These are phyloP conservation scores for Balanococcus diminutus DNA, from an alignment of 2,888 invertebrate species.

Conservation along the genomic window DNA sequence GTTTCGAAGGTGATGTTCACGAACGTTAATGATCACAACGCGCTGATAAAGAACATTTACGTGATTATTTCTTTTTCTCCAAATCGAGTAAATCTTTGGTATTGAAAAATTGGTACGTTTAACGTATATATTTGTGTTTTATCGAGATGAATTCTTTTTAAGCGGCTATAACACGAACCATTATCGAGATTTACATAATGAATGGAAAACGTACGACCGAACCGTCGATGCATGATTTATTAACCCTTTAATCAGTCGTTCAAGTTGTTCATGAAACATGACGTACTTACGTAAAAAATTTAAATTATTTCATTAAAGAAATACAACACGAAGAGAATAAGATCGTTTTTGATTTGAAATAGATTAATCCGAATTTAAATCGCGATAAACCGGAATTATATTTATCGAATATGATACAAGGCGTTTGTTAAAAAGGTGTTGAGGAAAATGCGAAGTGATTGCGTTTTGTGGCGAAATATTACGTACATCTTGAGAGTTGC, in stretches of 20 bases:
- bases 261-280: neutral
- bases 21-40: too few relatives aligned
- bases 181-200: neutral
- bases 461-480: neutral
- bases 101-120: neutral
- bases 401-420: neutral
- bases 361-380: neutral
- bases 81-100: too few relatives aligned
- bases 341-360: neutral
- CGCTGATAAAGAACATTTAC: too few relatives aligned
- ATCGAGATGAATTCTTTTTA: neutral
- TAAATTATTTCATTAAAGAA: neutral
- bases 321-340: neutral
- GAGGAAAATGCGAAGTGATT: neutral
- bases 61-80: too few relatives aligned
- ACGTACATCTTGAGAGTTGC: too few relatives aligned
- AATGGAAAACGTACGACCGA: neutral
- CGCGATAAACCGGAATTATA: neutral
- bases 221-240: neutral
- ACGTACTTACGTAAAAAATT: neutral
- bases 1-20: too few relatives aligned
- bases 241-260: neutral
- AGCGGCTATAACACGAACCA: neutral
- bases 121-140: too few relatives aligned
- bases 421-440: neutral